Evolutionary conservation across 1,140 invertebrate genomes (phyloP).

Genomic region (Drosophila navojoa): DNA sequence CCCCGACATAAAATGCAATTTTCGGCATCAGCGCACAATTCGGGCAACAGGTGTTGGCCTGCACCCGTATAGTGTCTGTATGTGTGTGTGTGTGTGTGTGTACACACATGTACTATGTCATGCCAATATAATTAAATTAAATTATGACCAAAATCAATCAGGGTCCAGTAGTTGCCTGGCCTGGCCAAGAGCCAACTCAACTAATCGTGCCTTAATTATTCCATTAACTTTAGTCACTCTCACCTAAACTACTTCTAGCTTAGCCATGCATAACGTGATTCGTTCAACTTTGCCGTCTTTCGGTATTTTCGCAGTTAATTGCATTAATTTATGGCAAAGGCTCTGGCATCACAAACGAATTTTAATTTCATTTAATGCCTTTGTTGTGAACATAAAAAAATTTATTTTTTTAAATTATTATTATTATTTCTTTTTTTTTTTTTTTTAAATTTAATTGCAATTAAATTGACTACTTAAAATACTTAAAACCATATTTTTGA

Average conservation of each 20-base stretch:
- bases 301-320: no score
- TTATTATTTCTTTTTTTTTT: no score
- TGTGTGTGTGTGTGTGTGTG: constrained; percentile 5
- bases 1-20: constrained; percentile 40
- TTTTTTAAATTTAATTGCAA: no score
- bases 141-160: constrained; percentile 49
- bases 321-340: no score
- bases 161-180: background rate
- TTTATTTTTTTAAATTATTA: no score
- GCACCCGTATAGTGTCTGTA: background rate
- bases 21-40: constrained; percentile 22
- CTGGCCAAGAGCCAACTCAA: background rate
- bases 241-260: background rate
- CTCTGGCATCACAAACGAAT: no score
- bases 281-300: no score
- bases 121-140: constrained; percentile 52
- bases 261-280: no score
- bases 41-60: constrained; percentile 38
- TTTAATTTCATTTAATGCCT: no score
- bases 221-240: background rate
- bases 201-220: background rate
- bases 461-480: no score
- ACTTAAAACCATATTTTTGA: no score
- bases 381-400: no score
- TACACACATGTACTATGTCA: background rate